phyloP scores from a whole-genome alignment of 2,888 invertebrate genomes.

The Lottia scabra region DNA sequence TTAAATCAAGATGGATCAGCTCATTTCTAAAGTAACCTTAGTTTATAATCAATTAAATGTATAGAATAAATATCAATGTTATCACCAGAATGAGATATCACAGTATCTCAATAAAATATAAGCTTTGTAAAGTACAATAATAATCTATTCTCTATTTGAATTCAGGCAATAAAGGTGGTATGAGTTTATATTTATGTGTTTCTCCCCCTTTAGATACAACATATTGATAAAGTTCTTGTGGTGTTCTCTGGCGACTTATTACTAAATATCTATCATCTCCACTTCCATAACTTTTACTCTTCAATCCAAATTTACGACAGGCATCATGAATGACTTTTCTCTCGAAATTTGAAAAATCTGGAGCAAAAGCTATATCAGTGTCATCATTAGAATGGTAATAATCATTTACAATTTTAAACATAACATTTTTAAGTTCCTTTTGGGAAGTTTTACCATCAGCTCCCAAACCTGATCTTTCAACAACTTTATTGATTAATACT shows the following conservation, averaged over 20 bases:
- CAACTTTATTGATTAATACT: slow-evolving; percentile 61
- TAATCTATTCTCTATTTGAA: neutral
- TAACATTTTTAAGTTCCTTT: slow-evolving; percentile 49
- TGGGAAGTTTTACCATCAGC: slow-evolving; percentile 48
- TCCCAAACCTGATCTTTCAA: slow-evolving; percentile 65
- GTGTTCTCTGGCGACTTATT: slow-evolving; percentile 71
- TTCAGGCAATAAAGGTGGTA: slow-evolving; percentile 43
- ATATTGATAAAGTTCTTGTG: slow-evolving; percentile 71
- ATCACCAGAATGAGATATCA: too few relatives aligned
- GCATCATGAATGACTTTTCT: slow-evolving; percentile 68
- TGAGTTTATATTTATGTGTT: slow-evolving; percentile 73
- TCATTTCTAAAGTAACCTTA: too few relatives aligned
- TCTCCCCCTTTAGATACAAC: slow-evolving; percentile 71
- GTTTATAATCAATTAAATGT: too few relatives aligned
- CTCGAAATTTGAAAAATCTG: slow-evolving; percentile 70
- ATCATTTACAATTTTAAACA: slow-evolving; percentile 57
- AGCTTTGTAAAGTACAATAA: too few relatives aligned
- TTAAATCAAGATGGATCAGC: too few relatives aligned
- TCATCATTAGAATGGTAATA: slow-evolving; percentile 62
- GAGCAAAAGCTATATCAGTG: slow-evolving; percentile 69
- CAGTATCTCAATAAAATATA: too few relatives aligned
- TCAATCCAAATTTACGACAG: slow-evolving; percentile 70
- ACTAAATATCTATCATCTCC: slow-evolving; percentile 71
- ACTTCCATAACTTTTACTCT: slow-evolving; percentile 72
- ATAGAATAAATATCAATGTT: too few relatives aligned